Evolutionary conservation across 2,113 vertebrate genomes (phyloP).

Genomic region (Clarias batrachus): DNA sequence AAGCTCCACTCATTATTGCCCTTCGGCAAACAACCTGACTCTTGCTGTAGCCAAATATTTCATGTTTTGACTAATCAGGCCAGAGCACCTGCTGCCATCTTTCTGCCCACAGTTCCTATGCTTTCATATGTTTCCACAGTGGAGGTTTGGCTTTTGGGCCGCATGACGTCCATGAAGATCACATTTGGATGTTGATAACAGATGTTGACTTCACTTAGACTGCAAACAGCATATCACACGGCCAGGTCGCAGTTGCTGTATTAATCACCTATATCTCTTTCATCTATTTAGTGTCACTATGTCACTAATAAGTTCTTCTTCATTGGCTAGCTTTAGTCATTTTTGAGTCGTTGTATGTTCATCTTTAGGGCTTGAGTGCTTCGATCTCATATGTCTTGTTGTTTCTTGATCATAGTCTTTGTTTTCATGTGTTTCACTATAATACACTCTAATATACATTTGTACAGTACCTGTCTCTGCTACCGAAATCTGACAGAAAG

Average conservation of each 20-base stretch:
- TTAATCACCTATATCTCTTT: not conserved
- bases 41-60: too few species aligned
- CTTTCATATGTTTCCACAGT: too few species aligned
- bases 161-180: too few species aligned
- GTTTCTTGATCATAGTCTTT: not conserved
- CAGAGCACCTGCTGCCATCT: too few species aligned
- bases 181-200: too few species aligned
- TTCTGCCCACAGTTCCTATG: too few species aligned
- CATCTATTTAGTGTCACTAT: too few species aligned
- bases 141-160: too few species aligned
- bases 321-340: not conserved
- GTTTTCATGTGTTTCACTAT: not conserved
- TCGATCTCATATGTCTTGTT: not conserved
- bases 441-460: not conserved
- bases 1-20: too few species aligned
- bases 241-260: not conserved
- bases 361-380: not conserved
- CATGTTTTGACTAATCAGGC: too few species aligned
- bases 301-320: not conserved
- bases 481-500: not conserved
- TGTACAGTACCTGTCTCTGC: not conserved
- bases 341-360: not conserved
- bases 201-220: too few species aligned
- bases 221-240: not conserved
- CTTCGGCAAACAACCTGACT: too few species aligned